These are phyloP conservation scores for Physocephala rufipes DNA, from an alignment of 2,888 invertebrate species.

Conservation along the genomic window DNA sequence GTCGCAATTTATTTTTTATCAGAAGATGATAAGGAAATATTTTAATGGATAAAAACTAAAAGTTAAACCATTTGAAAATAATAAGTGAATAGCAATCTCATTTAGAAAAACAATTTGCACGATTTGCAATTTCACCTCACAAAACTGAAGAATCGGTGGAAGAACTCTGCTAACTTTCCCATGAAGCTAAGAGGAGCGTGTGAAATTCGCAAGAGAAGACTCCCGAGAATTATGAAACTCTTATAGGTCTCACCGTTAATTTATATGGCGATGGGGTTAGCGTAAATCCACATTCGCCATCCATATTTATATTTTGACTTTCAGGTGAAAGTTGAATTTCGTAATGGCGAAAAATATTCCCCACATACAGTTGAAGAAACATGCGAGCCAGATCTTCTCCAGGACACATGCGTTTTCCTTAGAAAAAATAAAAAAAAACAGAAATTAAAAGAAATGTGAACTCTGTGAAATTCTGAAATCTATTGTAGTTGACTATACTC, in stretches of 20 bases:
- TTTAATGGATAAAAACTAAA: too few species aligned
- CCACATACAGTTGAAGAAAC: conserved; percentile 73
- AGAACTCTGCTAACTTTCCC: too few species aligned
- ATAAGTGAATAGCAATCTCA: too few species aligned
- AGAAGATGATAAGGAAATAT: too few species aligned
- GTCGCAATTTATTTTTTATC: too few species aligned
- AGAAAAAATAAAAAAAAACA: background rate
- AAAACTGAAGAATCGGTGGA: too few species aligned
- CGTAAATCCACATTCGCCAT: conserved; percentile 80
- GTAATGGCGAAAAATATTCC: conserved; percentile 72
- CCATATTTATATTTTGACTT: conserved; percentile 68
- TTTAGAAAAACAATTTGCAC: too few species aligned
- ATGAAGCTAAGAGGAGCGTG: too few species aligned
- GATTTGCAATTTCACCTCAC: too few species aligned
- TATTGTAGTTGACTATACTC: background rate
- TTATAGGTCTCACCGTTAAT: conserved; percentile 52
- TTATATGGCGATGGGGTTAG: conserved; percentile 73
- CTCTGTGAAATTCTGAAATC: background rate
- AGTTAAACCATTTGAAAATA: too few species aligned
- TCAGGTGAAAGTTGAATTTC: conserved; percentile 62
- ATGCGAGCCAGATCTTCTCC: conserved; percentile 85
- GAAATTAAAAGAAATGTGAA: background rate
- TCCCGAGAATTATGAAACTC: too few species aligned
- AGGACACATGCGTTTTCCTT: conserved; percentile 85
- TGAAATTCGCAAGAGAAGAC: too few species aligned